A percentile compares a stretch with the other conserved stretches of the same genome.
Conservation (phyloP, 1,140 invertebrate species). For the Drosophila jambulina region DNA sequence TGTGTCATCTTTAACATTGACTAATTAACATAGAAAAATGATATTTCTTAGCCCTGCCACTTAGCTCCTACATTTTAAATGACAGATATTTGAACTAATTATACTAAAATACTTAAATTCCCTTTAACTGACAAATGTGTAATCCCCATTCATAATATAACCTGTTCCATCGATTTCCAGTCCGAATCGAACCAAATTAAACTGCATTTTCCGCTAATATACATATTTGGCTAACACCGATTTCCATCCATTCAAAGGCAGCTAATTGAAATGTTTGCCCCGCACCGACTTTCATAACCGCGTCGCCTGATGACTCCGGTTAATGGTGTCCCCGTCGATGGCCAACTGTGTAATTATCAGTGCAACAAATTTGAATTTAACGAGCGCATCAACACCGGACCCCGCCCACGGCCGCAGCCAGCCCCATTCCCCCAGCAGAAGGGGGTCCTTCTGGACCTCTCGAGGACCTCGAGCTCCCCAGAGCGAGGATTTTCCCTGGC, state of each 20-base stretch:
- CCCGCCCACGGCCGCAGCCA: conserved; percentile 21
- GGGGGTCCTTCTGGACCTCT: conserved; percentile 39
- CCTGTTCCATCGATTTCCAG: not conserved
- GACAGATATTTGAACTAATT: not conserved
- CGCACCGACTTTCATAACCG: conserved; percentile 18
- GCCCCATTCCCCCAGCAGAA: conserved; percentile 3
- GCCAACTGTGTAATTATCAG: conserved; percentile 66
- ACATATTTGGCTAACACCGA: conserved; percentile 3
- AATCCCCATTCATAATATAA: conserved; percentile 3
- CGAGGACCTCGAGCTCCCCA: conserved; percentile 22
- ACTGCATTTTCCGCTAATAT: conserved; percentile 15
- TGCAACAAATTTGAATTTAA: conserved; percentile 80
- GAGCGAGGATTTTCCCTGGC: conserved; percentile 29
- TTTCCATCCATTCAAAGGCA: not conserved
- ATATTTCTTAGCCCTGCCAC: too few relatives aligned
- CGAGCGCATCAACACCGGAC: conserved; percentile 67
- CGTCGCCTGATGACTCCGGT: conserved; percentile 15
- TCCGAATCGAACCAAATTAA: conserved; percentile 5
- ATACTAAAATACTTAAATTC: not conserved
- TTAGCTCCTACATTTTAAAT: not conserved
- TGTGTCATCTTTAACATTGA: too few relatives aligned
- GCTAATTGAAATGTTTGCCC: conserved; percentile 37
- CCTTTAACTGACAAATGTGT: not conserved
- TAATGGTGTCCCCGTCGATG: conserved; percentile 16
- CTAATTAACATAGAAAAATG: too few relatives aligned